Evolutionary conservation across 2,888 invertebrate species (phyloP), one percentile per base, ranked within the genome.

Genomic region (Oscheius onirici): DNA sequence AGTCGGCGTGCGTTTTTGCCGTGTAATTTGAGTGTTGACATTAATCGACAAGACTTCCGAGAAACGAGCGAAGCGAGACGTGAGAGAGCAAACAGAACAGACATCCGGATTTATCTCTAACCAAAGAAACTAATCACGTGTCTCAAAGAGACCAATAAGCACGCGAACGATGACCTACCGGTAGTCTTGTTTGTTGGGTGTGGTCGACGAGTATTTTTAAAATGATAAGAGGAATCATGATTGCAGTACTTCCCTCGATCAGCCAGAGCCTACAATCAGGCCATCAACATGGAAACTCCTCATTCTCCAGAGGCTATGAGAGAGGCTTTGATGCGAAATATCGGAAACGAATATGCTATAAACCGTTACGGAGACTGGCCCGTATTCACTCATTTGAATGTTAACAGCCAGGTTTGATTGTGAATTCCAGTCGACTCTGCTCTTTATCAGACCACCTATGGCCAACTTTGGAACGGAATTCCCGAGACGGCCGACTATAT

Each of bases 341-440:
- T 82, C 43, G 69, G 68, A 67, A 82, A 82, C 71, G 82, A 82
- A 66, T 82, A 80, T 69, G 73, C 79, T 41, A 76, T 78, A 70
- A 79, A 78, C 58, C 70, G 82, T 54, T 87, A 87, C 63, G 78
- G 79, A n/a, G 85, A 87, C 60, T 87, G 87, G 87, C 87, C 87
- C 44, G 78, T 78, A 58, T 78, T 87, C 49, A 76, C 76, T 26
- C 84, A 84, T 72, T 71, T 86, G 43, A 78, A 83, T 51, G 84
- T 84, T 20, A 83, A 79, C 71, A 71, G 73, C 77, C 79, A 63
- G 13, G 41, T 10, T 34, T 34, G 34, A 8, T 34, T 8, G 34
- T 6, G 3, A 8, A 8, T 6, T 34, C 34, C 8, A 34, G 34
- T 34, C 34, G 34, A 34, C 34, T 34, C 5, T 34, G 5, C 34